These are phyloP conservation scores for Sparidentex hasta DNA, from an alignment of 2,797 vertebrate genomes.

Conservation along the genomic window DNA sequence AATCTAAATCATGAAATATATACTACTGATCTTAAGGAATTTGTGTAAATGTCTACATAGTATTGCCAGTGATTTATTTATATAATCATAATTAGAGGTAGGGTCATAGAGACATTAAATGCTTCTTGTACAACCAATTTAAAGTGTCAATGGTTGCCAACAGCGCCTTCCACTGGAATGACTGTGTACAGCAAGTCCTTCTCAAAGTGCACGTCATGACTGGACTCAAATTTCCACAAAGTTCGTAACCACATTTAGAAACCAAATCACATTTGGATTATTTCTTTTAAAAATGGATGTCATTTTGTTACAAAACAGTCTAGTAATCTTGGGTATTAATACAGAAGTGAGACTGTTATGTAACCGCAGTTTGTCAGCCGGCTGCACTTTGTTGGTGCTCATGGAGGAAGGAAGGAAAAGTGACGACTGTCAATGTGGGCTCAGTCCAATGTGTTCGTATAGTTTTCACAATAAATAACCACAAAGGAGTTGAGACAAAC, in stretches of 20 bases:
- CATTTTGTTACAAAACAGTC: background rate
- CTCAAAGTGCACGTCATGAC: slow-evolving; percentile 38
- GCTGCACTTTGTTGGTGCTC: slow-evolving; percentile 5
- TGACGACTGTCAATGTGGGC: background rate
- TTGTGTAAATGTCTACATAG: slow-evolving; percentile 45
- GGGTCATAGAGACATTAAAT: slow-evolving; percentile 69
- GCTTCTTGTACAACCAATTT: slow-evolving; percentile 52
- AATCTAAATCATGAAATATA: slow-evolving; percentile 58
- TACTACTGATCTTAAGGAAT: slow-evolving; percentile 51
- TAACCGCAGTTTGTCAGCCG: background rate
- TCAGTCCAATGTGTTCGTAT: background rate
- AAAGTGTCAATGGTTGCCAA: slow-evolving; percentile 51
- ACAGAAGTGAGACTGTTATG: background rate
- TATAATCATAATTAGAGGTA: slow-evolving; percentile 68
- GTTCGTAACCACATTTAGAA: slow-evolving; percentile 5
- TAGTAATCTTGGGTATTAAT: background rate
- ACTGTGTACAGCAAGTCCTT: slow-evolving; percentile 41
- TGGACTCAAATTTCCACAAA: slow-evolving; percentile 37
- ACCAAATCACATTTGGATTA: too few relatives aligned
- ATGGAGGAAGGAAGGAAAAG: background rate
- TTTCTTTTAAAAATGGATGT: background rate
- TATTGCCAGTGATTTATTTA: slow-evolving; percentile 62
- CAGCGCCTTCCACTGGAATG: slow-evolving; percentile 58
- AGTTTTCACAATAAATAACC: slow-evolving; percentile 11
- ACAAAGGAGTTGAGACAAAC: slow-evolving; percentile 19